Evolutionary conservation across 2,113 vertebrate genomes (phyloP).

Genomic region (Myanophis thanlyinensis): DNA sequence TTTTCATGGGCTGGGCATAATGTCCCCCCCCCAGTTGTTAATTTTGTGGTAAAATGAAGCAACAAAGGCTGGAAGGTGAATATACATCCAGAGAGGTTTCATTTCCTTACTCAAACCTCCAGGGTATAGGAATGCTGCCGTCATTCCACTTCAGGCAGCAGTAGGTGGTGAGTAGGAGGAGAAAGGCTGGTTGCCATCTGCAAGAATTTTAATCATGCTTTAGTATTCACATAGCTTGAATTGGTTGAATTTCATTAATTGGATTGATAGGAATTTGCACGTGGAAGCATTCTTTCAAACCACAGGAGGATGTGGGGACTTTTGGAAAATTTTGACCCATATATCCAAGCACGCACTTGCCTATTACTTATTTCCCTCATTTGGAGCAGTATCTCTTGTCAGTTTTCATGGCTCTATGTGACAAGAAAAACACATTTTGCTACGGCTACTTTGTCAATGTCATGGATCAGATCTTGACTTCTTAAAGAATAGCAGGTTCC

Average conservation of each 20-base stretch:
- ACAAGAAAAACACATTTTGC: neutral
- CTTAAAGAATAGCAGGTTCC: neutral
- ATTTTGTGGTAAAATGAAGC: neutral
- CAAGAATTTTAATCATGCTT: conserved; percentile 44
- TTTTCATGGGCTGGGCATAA: neutral
- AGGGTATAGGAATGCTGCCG: conserved; percentile 33
- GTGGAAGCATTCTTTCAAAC: neutral
- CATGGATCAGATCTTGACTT: neutral
- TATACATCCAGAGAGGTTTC: neutral
- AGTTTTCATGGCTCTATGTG: conserved; percentile 15
- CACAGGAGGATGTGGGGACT: neutral
- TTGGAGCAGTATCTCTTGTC: conserved; percentile 26
- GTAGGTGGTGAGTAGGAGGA: conserved; percentile 48
- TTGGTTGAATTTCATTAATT: conserved; percentile 23
- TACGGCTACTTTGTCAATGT: conserved; percentile 1
- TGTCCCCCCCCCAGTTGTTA: neutral
- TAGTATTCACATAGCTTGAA: conserved; percentile 33
- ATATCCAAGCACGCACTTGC: neutral
- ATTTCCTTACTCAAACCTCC: neutral
- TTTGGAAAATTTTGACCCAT: neutral
- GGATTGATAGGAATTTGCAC: conserved; percentile 5
- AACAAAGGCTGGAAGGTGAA: neutral
- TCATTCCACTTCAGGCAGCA: conserved; percentile 36
- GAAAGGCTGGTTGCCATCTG: conserved; percentile 26
- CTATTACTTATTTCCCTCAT: neutral